Evolutionary conservation across 2,888 invertebrate genomes (phyloP).

Genomic region (Drosophila paracracens): DNA sequence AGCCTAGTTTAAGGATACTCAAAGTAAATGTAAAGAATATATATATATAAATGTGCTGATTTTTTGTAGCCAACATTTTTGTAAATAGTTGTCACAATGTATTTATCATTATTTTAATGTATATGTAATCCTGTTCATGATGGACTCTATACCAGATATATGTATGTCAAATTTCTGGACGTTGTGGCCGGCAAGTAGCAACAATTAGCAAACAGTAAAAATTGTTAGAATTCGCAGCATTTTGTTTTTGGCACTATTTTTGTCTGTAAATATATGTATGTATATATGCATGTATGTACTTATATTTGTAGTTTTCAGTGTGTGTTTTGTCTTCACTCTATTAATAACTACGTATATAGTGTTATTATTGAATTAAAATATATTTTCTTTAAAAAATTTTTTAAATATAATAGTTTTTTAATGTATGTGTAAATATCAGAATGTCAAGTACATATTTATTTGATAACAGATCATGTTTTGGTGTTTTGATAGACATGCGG

Average conservation of each 20-base stretch:
- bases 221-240: slow-evolving; percentile 40
- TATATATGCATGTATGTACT: slow-evolving; percentile 28
- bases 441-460: slow-evolving; percentile 79
- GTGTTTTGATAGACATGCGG: slow-evolving; percentile 78
- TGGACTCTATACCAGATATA: slow-evolving; percentile 27
- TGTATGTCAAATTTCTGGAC: slow-evolving; percentile 21
- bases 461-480: slow-evolving; percentile 79
- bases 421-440: slow-evolving; percentile 78
- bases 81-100: slow-evolving; percentile 64
- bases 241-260: slow-evolving; percentile 51
- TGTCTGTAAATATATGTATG: slow-evolving; percentile 55
- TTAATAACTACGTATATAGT: slow-evolving; percentile 48
- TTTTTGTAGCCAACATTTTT: slow-evolving; percentile 42
- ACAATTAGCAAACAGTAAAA: slow-evolving; percentile 24
- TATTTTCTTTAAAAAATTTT: slow-evolving; percentile 70
- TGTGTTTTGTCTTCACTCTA: slow-evolving; percentile 27
- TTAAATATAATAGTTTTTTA: slow-evolving; percentile 72
- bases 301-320: slow-evolving; percentile 21
- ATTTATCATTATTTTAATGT: slow-evolving; percentile 52
- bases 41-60: slow-evolving; percentile 26
- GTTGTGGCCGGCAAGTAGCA: slow-evolving; percentile 21
- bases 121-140: slow-evolving; percentile 39
- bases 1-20: slow-evolving; percentile 53
- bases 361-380: slow-evolving; percentile 63
- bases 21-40: slow-evolving; percentile 21